Evolutionary conservation across 2,888 invertebrate species (phyloP).

Genomic region (Sarcophaga caerulescens): DNA sequence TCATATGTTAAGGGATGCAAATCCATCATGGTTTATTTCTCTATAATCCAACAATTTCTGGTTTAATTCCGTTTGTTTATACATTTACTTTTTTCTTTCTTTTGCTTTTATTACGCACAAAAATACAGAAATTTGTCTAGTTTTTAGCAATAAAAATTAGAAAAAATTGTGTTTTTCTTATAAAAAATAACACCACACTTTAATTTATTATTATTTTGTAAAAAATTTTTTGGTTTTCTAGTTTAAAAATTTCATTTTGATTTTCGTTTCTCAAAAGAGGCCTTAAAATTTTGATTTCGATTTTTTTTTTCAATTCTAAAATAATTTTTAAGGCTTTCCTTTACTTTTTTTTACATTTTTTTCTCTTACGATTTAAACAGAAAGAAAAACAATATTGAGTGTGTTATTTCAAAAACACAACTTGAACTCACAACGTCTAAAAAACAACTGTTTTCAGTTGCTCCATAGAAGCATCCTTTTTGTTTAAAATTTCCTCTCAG

Average conservation of each 20-base stretch:
- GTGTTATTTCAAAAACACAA: slow-evolving; percentile 27
- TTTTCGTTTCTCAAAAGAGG: neutral
- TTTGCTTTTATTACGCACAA: neutral
- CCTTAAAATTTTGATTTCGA: slow-evolving; percentile 16
- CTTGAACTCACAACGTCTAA: slow-evolving; percentile 57
- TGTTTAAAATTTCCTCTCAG: neutral
- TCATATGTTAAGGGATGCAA: slow-evolving; percentile 79
- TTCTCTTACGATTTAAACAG: slow-evolving; percentile 25
- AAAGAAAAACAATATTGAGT: slow-evolving; percentile 6
- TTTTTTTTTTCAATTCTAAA: neutral
- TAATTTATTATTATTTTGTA: slow-evolving; percentile 20
- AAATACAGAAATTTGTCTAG: neutral
- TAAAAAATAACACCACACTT: slow-evolving; percentile 49
- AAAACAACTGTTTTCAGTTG: slow-evolving; percentile 57
- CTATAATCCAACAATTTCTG: neutral
- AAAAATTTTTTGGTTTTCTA: neutral
- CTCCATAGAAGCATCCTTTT: neutral
- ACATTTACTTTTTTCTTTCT: slow-evolving; percentile 5
- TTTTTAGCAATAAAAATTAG: too few relatives aligned
- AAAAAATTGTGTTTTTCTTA: slow-evolving; percentile 14
- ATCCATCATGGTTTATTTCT: slow-evolving; percentile 73
- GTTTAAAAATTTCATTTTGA: neutral
- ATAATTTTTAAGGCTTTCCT: neutral
- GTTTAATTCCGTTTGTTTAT: neutral
- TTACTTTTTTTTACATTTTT: neutral